A percentile compares a stretch with the other conserved stretches of the same genome.
phyloP scores from a whole-genome alignment of 2,113 vertebrate genomes.

The Muscicapa adusta region DNA sequence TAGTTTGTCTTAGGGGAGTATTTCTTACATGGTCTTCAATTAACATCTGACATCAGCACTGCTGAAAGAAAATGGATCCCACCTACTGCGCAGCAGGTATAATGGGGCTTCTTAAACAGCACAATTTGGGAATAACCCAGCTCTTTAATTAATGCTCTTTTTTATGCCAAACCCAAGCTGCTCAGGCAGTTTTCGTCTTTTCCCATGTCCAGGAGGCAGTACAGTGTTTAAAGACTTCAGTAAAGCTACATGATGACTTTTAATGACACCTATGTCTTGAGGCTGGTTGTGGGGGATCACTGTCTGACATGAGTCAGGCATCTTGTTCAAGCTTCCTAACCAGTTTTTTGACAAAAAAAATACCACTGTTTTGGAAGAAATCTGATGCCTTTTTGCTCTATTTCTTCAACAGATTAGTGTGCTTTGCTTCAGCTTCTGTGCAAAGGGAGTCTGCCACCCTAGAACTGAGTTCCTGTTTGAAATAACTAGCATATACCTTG shows the following conservation, averaged over 20 bases:
- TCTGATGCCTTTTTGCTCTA: not conserved
- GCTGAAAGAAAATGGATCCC: conserved; percentile 1
- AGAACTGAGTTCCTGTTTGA: not conserved
- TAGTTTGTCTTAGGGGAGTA: not conserved
- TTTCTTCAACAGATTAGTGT: not conserved
- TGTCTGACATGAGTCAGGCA: not conserved
- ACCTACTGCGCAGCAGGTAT: conserved; percentile 1
- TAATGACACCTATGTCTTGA: not conserved
- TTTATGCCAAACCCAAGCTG: not conserved
- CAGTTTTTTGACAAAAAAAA: not conserved
- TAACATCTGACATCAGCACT: not conserved
- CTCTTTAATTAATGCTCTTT: conserved; percentile 2
- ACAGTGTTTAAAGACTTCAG: not conserved
- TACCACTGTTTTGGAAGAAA: not conserved
- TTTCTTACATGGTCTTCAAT: not conserved
- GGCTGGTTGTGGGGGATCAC: not conserved
- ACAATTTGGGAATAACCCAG: not conserved
- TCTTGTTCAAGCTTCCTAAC: not conserved
- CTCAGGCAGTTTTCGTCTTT: not conserved
- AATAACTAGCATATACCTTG: not conserved
- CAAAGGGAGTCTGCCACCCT: not conserved
- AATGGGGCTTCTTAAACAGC: not conserved
- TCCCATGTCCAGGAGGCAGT: not conserved
- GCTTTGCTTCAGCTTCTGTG: not conserved
- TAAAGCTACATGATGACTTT: not conserved